A percentile compares a stretch with the other conserved stretches of the same genome.
Conservation (phyloP, 2,113 vertebrate species). For the Sinocyclocheilus anophthalmus region DNA sequence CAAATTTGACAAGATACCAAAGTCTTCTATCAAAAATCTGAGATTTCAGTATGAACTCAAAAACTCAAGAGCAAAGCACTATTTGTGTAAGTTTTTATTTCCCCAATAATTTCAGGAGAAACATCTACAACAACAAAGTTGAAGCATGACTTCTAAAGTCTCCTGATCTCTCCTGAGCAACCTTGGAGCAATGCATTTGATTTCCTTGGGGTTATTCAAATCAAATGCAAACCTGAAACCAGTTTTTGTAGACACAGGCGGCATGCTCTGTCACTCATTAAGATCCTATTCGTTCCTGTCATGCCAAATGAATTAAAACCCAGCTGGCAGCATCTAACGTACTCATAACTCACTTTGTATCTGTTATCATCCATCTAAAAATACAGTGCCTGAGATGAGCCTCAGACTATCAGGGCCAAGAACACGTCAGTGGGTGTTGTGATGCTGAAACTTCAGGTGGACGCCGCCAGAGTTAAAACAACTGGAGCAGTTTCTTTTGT, state of each 20-base stretch:
- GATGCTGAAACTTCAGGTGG: not conserved
- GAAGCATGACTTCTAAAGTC: not conserved
- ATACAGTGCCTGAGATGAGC: constrained; percentile 10
- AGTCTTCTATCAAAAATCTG: not conserved
- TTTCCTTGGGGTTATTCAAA: not conserved
- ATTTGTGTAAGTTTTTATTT: not conserved
- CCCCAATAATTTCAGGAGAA: not conserved
- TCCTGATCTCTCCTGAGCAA: not conserved
- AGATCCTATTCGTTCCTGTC: not conserved
- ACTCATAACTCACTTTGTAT: constrained; percentile 13
- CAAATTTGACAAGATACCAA: not conserved
- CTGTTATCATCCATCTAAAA: constrained; percentile 36
- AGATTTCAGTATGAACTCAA: not conserved
- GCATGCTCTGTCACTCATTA: constrained; percentile 11
- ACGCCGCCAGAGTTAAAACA: not conserved
- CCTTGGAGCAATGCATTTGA: not conserved
- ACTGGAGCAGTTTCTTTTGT: not conserved
- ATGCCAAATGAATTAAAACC: constrained; percentile 1
- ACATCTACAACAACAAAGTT: not conserved
- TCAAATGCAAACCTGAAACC: not conserved
- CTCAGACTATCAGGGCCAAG: not conserved
- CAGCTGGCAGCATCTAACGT: not conserved
- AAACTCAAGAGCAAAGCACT: too few relatives aligned
- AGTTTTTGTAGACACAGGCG: not conserved
- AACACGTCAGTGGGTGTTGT: not conserved